A percentile compares a stretch with the other conserved stretches of the same genome.
Conservation (phyloP, 1,140 invertebrate genomes). For the Drosophila chauvacae region DNA sequence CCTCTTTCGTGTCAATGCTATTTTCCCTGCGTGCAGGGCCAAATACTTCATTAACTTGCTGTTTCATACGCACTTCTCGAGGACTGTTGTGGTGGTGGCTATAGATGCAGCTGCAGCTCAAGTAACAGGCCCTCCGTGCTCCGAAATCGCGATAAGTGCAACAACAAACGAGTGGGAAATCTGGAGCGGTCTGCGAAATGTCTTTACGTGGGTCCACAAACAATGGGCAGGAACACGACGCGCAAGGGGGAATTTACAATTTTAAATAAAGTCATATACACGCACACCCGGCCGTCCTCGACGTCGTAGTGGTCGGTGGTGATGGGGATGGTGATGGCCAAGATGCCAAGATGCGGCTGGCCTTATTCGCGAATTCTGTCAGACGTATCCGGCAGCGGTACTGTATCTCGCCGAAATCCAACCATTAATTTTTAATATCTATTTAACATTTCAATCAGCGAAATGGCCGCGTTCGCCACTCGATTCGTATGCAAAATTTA, state of each 20-base stretch:
- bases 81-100: not conserved
- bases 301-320: constrained; percentile 1
- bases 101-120: constrained; percentile 10
- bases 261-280: constrained; percentile 79
- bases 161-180: constrained; percentile 45
- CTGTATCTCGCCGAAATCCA: constrained; percentile 11
- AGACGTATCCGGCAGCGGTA: constrained; percentile 15
- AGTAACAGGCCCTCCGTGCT: constrained; percentile 19
- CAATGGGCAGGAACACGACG: constrained; percentile 68
- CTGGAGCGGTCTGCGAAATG: constrained; percentile 36
- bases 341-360: constrained; percentile 11
- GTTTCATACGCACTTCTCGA: constrained; percentile 44
- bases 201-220: constrained; percentile 67
- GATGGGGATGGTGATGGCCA: constrained; percentile 33
- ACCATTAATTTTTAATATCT: constrained; percentile 75
- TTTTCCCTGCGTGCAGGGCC: constrained; percentile 14
- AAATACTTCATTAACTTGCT: constrained; percentile 59
- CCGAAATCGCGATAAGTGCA: constrained; percentile 58
- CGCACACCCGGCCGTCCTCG: constrained; percentile 55
- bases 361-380: constrained; percentile 14
- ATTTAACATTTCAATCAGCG: constrained; percentile 75
- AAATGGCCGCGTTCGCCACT: constrained; percentile 21
- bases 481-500: constrained; percentile 59
- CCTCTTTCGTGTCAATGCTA: not conserved
- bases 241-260: constrained; percentile 58